Percentiles rank a stretch among this genome's conserved stretches.
These are phyloP conservation scores for Lamprotornis superbus DNA, from an alignment of 2,113 vertebrate species.

Conservation along the genomic window DNA sequence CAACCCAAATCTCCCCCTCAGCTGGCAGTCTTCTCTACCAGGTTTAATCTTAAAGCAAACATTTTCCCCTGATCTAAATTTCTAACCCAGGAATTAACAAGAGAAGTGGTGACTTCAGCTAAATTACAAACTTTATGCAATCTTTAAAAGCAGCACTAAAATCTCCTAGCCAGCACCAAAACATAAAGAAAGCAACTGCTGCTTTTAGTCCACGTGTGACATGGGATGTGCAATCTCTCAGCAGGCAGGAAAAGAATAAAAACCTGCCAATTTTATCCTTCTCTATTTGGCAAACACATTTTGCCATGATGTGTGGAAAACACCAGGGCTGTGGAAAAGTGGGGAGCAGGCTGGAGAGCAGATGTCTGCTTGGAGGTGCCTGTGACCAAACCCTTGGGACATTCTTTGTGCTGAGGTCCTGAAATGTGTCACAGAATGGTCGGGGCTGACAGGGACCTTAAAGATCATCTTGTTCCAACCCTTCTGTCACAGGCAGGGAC, in stretches of 20 bases:
- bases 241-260: not conserved
- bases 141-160: not conserved
- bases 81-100: not conserved
- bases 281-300: not conserved
- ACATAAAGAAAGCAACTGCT: not conserved
- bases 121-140: not conserved
- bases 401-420: not conserved
- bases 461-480: rapidly evolving
- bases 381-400: not conserved
- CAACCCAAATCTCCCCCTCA: not conserved
- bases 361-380: not conserved
- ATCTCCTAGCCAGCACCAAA: not conserved
- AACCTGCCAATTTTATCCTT: not conserved
- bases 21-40: not conserved
- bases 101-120: not conserved
- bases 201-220: not conserved
- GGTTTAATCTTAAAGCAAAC: not conserved
- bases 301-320: not conserved
- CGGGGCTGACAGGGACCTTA: not conserved
- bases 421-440: not conserved
- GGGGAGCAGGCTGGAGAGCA: not conserved
- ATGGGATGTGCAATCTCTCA: not conserved
- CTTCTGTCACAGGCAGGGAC: not conserved
- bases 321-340: rapidly evolving
- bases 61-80: not conserved